A percentile compares a stretch with the other conserved stretches of the same genome.
Conservation (phyloP, 1,140 invertebrate species). For the Cherax quadricarinatus region DNA sequence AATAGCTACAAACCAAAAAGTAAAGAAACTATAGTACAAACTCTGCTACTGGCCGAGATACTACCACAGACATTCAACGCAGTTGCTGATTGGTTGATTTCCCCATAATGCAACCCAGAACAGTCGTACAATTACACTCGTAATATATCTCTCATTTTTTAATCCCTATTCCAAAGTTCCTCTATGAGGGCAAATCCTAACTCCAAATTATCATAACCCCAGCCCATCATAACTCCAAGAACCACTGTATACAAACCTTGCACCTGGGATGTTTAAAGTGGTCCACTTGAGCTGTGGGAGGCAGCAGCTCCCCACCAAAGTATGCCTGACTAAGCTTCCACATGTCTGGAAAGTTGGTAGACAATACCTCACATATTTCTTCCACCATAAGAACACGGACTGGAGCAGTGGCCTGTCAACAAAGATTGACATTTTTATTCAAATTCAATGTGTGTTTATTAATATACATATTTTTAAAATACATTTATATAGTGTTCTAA, state of each 20-base stretch:
- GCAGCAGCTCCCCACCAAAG: conserved; percentile 87
- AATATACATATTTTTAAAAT: too few species aligned
- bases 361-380: conserved; percentile 84
- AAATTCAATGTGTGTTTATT: too few species aligned
- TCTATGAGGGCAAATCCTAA: background rate
- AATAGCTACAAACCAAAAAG: too few species aligned
- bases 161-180: background rate
- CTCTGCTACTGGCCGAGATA: too few species aligned
- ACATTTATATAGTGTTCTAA: too few species aligned
- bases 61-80: too few species aligned
- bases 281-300: conserved; percentile 82
- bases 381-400: conserved; percentile 84
- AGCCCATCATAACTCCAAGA: too few species aligned
- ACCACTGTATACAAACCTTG: conserved; percentile 79
- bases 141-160: background rate
- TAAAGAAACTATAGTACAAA: too few species aligned
- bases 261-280: conserved; percentile 83
- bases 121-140: background rate
- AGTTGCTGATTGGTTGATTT: too few species aligned
- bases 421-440: background rate
- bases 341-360: conserved; percentile 86
- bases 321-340: conserved; percentile 94
- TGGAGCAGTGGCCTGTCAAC: conserved; percentile 71
- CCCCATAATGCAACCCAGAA: background rate
- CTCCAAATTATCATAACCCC: too few species aligned